Conservation (phyloP, 1,140 invertebrate species). For the Eufriesea mexicana region DNA sequence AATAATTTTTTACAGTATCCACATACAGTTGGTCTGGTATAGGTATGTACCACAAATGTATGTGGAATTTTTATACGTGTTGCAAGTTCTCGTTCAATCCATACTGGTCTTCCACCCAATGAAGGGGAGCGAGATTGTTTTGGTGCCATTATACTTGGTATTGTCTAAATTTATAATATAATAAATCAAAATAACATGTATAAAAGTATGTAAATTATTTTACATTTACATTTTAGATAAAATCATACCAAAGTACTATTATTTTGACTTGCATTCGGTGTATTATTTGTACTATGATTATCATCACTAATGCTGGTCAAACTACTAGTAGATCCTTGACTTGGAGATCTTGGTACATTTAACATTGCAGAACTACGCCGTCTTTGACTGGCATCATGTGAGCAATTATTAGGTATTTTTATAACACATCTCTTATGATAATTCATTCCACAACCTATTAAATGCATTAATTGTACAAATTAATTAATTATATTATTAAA, state of each 20-base stretch:
- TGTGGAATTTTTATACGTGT: slow-evolving; percentile 93
- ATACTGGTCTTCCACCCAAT: slow-evolving; percentile 87
- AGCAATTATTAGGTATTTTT: slow-evolving; percentile 99
- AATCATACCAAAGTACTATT: slow-evolving; percentile 78
- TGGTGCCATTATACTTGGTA: slow-evolving; percentile 77
- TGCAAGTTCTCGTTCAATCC: slow-evolving; percentile 89
- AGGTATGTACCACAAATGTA: slow-evolving; percentile 95
- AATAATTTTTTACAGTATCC: slow-evolving; percentile 97
- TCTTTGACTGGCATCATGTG: slow-evolving; percentile 82
- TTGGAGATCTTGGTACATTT: slow-evolving; percentile 87
- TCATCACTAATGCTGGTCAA: slow-evolving; percentile 80
- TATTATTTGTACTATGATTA: slow-evolving; percentile 78
- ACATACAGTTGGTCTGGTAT: slow-evolving; percentile 97
- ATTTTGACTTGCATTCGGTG: slow-evolving; percentile 78
- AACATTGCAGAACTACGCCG: slow-evolving; percentile 84
- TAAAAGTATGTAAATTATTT: neutral
- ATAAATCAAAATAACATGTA: neutral
- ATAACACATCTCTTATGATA: slow-evolving; percentile 99
- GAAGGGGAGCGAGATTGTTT: slow-evolving; percentile 88
- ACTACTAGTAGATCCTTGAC: slow-evolving; percentile 83
- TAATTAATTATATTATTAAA: slow-evolving; percentile 3
- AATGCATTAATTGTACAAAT: neutral
- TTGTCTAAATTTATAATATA: slow-evolving; percentile 63
- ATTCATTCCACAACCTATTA: slow-evolving; percentile 96
- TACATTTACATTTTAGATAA: neutral